A percentile compares a stretch with the other conserved stretches of the same genome.
Evolutionary conservation across 2,888 invertebrate genomes (phyloP).

Genomic region (Pantelozetes paolii): DNA sequence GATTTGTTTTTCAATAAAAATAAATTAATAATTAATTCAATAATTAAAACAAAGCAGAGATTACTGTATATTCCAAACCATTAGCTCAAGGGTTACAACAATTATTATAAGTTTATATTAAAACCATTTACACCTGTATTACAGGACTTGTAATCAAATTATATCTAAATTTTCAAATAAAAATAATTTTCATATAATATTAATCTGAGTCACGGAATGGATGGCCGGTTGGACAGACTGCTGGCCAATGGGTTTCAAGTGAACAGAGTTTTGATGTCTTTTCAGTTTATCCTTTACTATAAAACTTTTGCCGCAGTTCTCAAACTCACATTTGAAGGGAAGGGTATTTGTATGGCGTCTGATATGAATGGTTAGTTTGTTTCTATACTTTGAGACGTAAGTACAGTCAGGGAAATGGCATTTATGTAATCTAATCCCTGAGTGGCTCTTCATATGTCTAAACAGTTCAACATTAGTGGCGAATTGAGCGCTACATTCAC

Average conservation of each 20-base stretch:
- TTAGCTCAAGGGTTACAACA: too few relatives aligned
- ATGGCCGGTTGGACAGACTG: background rate
- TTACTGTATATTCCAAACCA: too few relatives aligned
- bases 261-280: slow-evolving; percentile 14
- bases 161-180: too few relatives aligned
- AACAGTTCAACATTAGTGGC: background rate
- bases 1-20: too few relatives aligned
- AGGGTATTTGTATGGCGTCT: slow-evolving; percentile 6
- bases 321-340: slow-evolving; percentile 24
- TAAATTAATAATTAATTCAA: too few relatives aligned
- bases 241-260: background rate
- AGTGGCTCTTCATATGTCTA: slow-evolving; percentile 7
- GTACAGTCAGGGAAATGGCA: slow-evolving; percentile 22
- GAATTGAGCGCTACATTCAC: slow-evolving; percentile 10
- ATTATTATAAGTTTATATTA: too few relatives aligned
- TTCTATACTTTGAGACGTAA: slow-evolving; percentile 17
- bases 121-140: too few relatives aligned
- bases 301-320: slow-evolving; percentile 32
- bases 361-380: slow-evolving; percentile 22
- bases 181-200: too few relatives aligned
- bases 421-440: slow-evolving; percentile 8
- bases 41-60: too few relatives aligned
- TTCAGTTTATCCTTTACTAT: slow-evolving; percentile 19
- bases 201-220: background rate
- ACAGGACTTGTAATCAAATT: too few relatives aligned